These are phyloP conservation scores for Rhincodon typus DNA, from an alignment of 2,797 vertebrate species.

Conservation along the genomic window DNA sequence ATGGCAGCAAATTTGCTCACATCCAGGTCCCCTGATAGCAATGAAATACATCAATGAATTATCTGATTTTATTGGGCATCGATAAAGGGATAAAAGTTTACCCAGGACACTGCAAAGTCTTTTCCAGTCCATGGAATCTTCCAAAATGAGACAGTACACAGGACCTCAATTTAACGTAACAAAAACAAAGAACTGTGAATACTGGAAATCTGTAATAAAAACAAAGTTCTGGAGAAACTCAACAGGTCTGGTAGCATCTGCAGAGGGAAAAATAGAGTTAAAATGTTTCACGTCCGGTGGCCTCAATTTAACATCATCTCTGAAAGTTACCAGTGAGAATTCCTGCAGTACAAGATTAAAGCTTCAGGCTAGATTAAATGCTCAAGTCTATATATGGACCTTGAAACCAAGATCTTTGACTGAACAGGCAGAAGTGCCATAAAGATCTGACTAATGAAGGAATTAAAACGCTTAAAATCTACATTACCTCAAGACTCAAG, in stretches of 20 bases:
- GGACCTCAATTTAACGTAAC: neutral
- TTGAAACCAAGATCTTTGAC: neutral
- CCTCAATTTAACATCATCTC: neutral
- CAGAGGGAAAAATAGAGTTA: too few species aligned
- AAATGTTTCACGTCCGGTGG: too few species aligned
- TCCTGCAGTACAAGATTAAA: neutral
- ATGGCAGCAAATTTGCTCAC: neutral
- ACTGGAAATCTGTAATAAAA: too few species aligned
- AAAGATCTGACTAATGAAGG: neutral
- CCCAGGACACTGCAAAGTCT: neutral
- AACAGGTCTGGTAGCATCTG: too few species aligned
- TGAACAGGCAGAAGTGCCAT: neutral
- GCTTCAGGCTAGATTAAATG: neutral
- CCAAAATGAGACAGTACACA: neutral
- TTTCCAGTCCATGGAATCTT: neutral
- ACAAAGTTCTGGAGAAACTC: too few species aligned
- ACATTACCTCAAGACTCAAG: conserved; percentile 87
- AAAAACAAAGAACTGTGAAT: too few species aligned
- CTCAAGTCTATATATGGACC: neutral
- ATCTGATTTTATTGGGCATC: neutral
- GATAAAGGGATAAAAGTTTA: neutral
- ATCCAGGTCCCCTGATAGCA: neutral
- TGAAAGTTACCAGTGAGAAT: neutral
- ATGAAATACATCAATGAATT: neutral
- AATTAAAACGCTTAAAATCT: neutral